Evolutionary conservation across 2,797 vertebrate genomes (phyloP).

Genomic region (Coracias cyanogaster): DNA sequence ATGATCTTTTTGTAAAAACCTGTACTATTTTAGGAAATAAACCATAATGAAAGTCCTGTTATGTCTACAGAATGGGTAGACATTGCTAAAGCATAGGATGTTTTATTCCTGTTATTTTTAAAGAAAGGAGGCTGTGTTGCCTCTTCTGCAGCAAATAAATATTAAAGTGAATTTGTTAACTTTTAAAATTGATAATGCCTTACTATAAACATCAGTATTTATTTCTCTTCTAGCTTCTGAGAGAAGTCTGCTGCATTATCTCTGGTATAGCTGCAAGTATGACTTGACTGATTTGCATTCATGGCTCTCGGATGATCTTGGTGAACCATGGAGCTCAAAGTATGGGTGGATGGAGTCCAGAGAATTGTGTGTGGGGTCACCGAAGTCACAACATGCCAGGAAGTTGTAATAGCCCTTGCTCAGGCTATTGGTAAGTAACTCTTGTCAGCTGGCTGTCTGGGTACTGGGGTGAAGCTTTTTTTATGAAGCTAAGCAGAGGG

Average conservation of each 20-base stretch:
- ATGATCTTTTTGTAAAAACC: background rate
- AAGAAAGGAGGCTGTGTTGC: background rate
- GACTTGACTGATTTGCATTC: constrained; percentile 75
- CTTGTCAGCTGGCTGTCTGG: background rate
- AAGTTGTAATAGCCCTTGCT: constrained; percentile 98
- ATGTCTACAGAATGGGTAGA: background rate
- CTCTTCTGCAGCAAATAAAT: background rate
- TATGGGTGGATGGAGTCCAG: constrained; percentile 99
- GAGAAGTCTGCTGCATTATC: background rate
- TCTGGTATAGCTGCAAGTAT: constrained; percentile 50
- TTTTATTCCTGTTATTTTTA: background rate
- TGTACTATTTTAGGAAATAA: background rate
- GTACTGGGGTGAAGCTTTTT: background rate
- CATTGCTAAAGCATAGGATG: background rate
- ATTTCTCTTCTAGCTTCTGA: constrained; percentile 60
- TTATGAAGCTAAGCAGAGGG: background rate
- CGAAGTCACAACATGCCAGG: constrained; percentile 97
- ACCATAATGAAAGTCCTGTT: background rate
- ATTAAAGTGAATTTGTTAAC: background rate
- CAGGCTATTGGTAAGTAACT: constrained; percentile 93
- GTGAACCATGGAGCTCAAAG: constrained; percentile 95
- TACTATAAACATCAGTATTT: background rate
- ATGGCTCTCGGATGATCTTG: constrained; percentile 67
- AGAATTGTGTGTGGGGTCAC: constrained; percentile 98
- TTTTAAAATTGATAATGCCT: background rate